phyloP scores from a whole-genome alignment of 92 coral and sea anemone species.

The Epizoanthus ramosus region DNA sequence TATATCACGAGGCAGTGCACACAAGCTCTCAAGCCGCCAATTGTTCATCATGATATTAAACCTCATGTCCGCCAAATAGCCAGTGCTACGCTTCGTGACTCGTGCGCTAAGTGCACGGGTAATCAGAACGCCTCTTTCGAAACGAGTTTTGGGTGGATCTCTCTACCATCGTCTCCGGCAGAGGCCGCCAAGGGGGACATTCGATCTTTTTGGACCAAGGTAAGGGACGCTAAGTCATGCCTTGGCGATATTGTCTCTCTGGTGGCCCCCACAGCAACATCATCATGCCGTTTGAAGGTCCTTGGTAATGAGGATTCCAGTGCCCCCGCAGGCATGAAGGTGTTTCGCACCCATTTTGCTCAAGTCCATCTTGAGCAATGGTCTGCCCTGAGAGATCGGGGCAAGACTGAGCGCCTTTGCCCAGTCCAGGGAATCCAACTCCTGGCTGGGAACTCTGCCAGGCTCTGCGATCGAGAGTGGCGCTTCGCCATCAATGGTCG shows the following conservation, averaged over 20 bases:
- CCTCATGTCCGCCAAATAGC: conserved; percentile 13
- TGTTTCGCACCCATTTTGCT: neutral
- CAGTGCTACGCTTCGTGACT: neutral
- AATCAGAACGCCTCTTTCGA: neutral
- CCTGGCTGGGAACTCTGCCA: conserved; percentile 13
- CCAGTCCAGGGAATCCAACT: neutral
- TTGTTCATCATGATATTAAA: conserved; percentile 39
- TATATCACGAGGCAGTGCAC: conserved; percentile 13
- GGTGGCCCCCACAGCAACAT: neutral
- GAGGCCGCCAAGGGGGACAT: conserved; percentile 9
- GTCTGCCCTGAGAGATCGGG: neutral
- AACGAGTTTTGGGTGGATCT: neutral
- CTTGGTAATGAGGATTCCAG: neutral
- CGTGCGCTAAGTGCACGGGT: neutral
- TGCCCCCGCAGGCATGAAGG: conserved; percentile 17
- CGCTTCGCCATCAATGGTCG: neutral
- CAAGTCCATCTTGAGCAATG: neutral
- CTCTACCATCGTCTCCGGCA: neutral
- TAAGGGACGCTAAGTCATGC: neutral
- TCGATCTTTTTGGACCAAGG: neutral
- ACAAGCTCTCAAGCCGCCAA: conserved; percentile 34
- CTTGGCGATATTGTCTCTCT: neutral
- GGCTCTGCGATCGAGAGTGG: conserved; percentile 27
- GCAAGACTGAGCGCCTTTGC: neutral
- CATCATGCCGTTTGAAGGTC: neutral